Evolutionary conservation across 1,140 invertebrate species (phyloP).

Genomic region (Orchesella cincta): DNA sequence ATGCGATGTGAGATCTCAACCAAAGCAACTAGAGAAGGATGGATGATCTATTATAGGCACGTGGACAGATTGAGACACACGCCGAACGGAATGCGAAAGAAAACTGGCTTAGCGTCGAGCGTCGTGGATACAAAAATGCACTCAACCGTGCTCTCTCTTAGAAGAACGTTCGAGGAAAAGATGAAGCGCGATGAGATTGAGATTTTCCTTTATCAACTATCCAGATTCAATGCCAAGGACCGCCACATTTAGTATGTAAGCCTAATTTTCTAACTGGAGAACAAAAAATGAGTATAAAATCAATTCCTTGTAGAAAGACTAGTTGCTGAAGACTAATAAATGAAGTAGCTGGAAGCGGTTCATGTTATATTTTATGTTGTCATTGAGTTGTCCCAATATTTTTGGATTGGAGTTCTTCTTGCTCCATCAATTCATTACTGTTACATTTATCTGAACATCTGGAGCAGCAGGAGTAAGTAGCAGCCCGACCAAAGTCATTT

Average conservation of each 20-base stretch:
- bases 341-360: no score
- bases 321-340: no score
- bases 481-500: not conserved
- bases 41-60: conserved; percentile 27
- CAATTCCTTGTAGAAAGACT: no score
- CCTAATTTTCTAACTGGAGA: not conserved
- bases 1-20: not conserved
- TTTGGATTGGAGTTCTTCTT: no score
- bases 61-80: conserved; percentile 19
- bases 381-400: no score
- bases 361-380: no score
- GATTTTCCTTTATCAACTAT: not conserved
- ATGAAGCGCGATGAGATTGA: not conserved
- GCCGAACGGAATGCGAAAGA: not conserved
- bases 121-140: not conserved
- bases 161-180: not conserved
- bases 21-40: conserved; percentile 23
- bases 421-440: no score
- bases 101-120: not conserved
- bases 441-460: no score
- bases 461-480: not conserved
- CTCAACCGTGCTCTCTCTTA: not conserved
- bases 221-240: not conserved
- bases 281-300: no score
- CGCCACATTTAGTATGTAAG: not conserved